Conservation (phyloP, 2,888 invertebrate species). For the Tetragonisca angustula region DNA sequence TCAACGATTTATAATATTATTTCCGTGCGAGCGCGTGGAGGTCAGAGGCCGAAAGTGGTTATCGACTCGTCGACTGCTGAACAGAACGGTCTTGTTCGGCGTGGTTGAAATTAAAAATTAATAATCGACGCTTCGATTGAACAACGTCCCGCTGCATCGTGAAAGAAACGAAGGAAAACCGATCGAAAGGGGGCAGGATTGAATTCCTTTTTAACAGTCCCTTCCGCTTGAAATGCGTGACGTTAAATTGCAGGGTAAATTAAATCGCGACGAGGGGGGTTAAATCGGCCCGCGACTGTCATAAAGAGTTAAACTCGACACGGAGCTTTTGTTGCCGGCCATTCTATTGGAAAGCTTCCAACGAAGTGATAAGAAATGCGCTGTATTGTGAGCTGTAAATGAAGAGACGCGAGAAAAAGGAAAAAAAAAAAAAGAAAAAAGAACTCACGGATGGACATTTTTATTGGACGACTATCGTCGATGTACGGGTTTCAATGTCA, state of each 20-base stretch:
- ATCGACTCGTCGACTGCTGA: background rate
- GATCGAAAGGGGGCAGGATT: background rate
- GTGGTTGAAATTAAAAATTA: slow-evolving; percentile 12
- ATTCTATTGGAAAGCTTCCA: background rate
- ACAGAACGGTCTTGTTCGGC: background rate
- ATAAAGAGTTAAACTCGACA: background rate
- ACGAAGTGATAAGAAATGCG: background rate
- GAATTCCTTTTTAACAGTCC: background rate
- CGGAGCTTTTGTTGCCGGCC: no score
- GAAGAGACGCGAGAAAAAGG: background rate
- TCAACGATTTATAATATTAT: background rate
- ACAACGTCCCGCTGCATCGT: no score
- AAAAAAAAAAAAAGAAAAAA: background rate
- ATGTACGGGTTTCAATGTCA: no score
- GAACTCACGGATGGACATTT: no score
- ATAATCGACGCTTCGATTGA: background rate
- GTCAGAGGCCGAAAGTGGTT: background rate
- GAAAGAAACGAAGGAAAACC: no score
- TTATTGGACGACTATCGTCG: no score
- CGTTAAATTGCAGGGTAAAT: background rate
- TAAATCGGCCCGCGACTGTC: background rate
- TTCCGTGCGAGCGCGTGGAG: background rate
- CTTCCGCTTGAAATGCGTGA: background rate
- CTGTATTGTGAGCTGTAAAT: background rate
- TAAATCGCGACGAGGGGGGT: background rate